Percentiles rank a stretch among this genome's conserved stretches.
Conservation (phyloP, 2,797 vertebrate genomes). For the Vireo griseus region DNA sequence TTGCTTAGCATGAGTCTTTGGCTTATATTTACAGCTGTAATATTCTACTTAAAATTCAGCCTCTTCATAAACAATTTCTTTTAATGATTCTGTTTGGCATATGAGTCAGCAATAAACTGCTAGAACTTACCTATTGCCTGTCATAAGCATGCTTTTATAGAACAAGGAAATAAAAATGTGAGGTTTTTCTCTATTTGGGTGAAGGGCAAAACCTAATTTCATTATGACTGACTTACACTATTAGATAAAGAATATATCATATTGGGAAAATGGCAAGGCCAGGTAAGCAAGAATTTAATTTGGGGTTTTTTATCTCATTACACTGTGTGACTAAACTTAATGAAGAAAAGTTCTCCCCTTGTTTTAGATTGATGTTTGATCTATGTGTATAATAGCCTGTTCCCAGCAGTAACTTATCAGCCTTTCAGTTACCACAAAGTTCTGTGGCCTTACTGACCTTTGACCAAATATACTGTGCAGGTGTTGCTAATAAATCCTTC, state of each 20-base stretch:
- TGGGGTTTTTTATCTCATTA: not conserved
- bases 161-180: not conserved
- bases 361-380: not conserved
- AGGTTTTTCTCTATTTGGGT: not conserved
- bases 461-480: not conserved
- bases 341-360: not conserved
- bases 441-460: not conserved
- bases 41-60: not conserved
- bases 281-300: not conserved
- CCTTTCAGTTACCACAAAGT: not conserved
- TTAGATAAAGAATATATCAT: not conserved
- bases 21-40: constrained; percentile 33
- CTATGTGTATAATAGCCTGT: not conserved
- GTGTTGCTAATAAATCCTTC: not conserved
- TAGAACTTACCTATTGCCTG: not conserved
- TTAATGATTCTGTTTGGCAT: not conserved
- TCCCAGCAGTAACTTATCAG: not conserved
- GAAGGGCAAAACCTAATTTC: not conserved
- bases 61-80: not conserved
- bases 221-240: not conserved
- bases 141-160: not conserved
- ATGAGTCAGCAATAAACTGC: not conserved
- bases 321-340: not conserved
- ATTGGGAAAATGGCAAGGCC: not conserved
- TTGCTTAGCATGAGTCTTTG: not conserved